Conservation (phyloP, 2,888 invertebrate species). For the Hoplodrina blanda region DNA sequence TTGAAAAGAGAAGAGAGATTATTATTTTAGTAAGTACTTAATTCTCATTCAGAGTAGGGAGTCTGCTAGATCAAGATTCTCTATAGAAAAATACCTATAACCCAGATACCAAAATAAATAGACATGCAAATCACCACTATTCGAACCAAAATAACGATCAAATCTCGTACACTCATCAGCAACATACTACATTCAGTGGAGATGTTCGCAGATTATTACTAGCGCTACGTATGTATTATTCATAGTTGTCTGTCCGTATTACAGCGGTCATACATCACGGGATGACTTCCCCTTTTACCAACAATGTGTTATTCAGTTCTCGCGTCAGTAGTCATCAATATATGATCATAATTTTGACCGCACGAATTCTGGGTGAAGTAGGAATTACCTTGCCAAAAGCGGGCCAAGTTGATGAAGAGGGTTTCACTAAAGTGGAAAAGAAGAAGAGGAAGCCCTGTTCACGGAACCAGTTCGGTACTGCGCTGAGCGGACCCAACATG, state of each 20-base stretch:
- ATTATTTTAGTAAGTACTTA: no score
- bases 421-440: no score
- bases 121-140: slow-evolving; percentile 15
- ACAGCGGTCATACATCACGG: slow-evolving; percentile 79
- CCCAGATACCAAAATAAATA: slow-evolving; percentile 13
- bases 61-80: no score
- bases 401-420: no score
- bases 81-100: no score
- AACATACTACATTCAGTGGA: slow-evolving; percentile 74
- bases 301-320: slow-evolving; percentile 65
- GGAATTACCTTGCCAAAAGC: neutral
- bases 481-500: no score
- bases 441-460: no score
- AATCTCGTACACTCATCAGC: slow-evolving; percentile 60
- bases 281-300: slow-evolving; percentile 74
- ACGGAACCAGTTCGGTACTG: no score
- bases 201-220: slow-evolving; percentile 83
- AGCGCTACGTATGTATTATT: slow-evolving; percentile 84
- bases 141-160: slow-evolving; percentile 22
- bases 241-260: slow-evolving; percentile 83
- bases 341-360: slow-evolving; percentile 26
- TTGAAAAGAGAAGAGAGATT: no score
- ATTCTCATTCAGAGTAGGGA: no score
- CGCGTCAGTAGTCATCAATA: slow-evolving; percentile 27
- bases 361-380: neutral